A percentile compares a stretch with the other conserved stretches of the same genome.
Conservation (phyloP, 2,797 vertebrate genomes). For the Melanotaenia maccullochi region DNA sequence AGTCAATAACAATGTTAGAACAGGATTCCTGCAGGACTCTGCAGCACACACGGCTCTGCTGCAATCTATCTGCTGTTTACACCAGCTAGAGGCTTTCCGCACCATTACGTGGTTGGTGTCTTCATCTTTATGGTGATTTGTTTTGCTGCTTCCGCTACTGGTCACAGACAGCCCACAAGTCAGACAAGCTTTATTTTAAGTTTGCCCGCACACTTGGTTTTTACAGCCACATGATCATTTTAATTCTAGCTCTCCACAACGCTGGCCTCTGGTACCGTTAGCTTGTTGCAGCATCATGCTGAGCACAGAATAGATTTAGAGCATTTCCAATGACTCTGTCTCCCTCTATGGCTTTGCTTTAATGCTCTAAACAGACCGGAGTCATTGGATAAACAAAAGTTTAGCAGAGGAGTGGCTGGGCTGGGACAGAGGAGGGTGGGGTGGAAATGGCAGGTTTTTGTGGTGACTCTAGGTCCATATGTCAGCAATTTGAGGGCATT, state of each 20-base stretch:
- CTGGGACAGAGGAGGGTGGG: slow-evolving; percentile 71
- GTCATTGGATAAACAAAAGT: slow-evolving; percentile 93
- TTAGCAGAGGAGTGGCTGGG: slow-evolving; percentile 82
- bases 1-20: slow-evolving; percentile 25
- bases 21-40: slow-evolving; percentile 6
- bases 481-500: slow-evolving; percentile 99
- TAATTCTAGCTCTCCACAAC: slow-evolving; percentile 23
- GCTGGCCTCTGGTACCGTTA: background rate
- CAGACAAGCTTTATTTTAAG: slow-evolving; percentile 53
- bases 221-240: slow-evolving; percentile 38
- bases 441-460: slow-evolving; percentile 88
- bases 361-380: slow-evolving; percentile 84
- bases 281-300: slow-evolving; percentile 25
- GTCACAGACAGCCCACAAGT: slow-evolving; percentile 61
- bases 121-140: slow-evolving; percentile 55
- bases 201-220: slow-evolving; percentile 58
- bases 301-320: slow-evolving; percentile 41
- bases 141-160: slow-evolving; percentile 67
- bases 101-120: slow-evolving; percentile 60
- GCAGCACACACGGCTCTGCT: slow-evolving; percentile 15
- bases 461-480: slow-evolving; percentile 92
- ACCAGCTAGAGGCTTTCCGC: slow-evolving; percentile 42
- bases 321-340: slow-evolving; percentile 49
- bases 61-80: slow-evolving; percentile 57
- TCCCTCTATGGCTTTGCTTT: slow-evolving; percentile 74